These are phyloP conservation scores for Odontocolon sp. DNA, from an alignment of 2,888 invertebrate genomes.

Conservation along the genomic window DNA sequence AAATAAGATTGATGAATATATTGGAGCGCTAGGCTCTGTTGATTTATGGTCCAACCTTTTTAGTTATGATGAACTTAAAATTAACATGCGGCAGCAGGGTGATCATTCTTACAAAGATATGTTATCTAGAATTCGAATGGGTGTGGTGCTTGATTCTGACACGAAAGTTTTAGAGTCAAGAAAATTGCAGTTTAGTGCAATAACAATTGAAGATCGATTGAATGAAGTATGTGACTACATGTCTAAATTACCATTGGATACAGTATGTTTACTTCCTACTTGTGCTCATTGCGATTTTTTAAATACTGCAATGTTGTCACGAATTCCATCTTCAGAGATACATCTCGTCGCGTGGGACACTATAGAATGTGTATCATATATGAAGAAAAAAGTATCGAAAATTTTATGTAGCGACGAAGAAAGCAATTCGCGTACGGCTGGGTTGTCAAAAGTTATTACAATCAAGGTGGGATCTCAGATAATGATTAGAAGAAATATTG, in stretches of 20 bases:
- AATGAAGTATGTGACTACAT: constrained; percentile 62
- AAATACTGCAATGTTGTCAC: constrained; percentile 68
- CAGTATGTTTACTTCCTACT: constrained; percentile 70
- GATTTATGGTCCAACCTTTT: constrained; percentile 44
- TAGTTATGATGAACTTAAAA: constrained; percentile 64
- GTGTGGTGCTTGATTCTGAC: constrained; percentile 46
- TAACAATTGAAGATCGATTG: constrained; percentile 42
- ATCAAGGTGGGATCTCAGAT: constrained; percentile 55
- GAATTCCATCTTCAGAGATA: constrained; percentile 63
- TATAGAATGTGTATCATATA: constrained; percentile 48
- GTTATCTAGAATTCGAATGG: constrained; percentile 42
- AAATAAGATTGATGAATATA: constrained; percentile 57
- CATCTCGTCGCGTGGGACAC: constrained; percentile 60
- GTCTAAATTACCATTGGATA: constrained; percentile 61
- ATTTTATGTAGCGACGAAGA: constrained; percentile 49
- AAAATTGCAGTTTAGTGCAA: neutral
- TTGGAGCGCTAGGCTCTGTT: constrained; percentile 15
- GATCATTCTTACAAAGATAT: constrained; percentile 57
- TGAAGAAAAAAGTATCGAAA: neutral
- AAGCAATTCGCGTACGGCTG: constrained; percentile 59
- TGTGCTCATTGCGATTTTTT: constrained; percentile 69
- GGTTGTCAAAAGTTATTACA: constrained; percentile 59
- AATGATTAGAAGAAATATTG: constrained; percentile 64
- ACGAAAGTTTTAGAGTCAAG: constrained; percentile 18
- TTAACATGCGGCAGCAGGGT: constrained; percentile 64